Percentiles rank a stretch among this genome's conserved stretches.
phyloP scores from a whole-genome alignment of 30 jellyfish, hydroid and myxozoan genomes.

The Chrysaora quinquecirrha region DNA sequence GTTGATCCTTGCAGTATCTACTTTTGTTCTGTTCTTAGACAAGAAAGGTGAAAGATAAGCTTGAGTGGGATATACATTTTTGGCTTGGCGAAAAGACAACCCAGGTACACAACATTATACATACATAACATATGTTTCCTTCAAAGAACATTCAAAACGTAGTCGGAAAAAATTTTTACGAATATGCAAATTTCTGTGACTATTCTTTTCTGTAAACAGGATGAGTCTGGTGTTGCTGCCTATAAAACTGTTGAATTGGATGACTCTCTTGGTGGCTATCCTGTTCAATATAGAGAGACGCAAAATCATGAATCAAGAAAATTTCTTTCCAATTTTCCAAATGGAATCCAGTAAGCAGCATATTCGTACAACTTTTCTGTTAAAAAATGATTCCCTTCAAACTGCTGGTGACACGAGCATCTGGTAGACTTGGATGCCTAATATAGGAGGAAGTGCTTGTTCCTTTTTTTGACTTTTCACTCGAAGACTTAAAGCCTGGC shows the following conservation, averaged over 20 bases:
- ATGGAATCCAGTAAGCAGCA: constrained; percentile 83
- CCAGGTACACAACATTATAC: constrained; percentile 75
- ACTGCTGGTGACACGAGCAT: too few species aligned
- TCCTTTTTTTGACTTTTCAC: too few species aligned
- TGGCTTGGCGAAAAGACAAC: constrained; percentile 95
- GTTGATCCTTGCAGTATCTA: background rate
- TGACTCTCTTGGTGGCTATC: constrained; percentile 92
- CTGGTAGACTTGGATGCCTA: too few species aligned
- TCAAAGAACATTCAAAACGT: too few species aligned
- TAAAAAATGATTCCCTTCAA: too few species aligned
- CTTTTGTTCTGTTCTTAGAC: constrained; percentile 50
- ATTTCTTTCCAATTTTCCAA: constrained; percentile 82
- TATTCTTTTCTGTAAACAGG: constrained; percentile 45
- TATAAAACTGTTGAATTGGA: constrained; percentile 96
- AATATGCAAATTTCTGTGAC: too few species aligned
- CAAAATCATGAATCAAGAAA: constrained; percentile 89
- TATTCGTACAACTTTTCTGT: background rate
- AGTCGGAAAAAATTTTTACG: too few species aligned
- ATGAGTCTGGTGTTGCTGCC: constrained; percentile 96
- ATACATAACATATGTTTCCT: too few species aligned
- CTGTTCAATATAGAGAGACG: constrained; percentile 96
- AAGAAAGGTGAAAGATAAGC: constrained; percentile 56
- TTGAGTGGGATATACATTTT: constrained; percentile 95
- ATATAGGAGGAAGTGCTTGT: too few species aligned
- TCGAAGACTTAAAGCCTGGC: too few species aligned